These are phyloP conservation scores for Pachyuromys duprasi DNA, from an alignment of 2,797 vertebrate species.

Conservation along the genomic window DNA sequence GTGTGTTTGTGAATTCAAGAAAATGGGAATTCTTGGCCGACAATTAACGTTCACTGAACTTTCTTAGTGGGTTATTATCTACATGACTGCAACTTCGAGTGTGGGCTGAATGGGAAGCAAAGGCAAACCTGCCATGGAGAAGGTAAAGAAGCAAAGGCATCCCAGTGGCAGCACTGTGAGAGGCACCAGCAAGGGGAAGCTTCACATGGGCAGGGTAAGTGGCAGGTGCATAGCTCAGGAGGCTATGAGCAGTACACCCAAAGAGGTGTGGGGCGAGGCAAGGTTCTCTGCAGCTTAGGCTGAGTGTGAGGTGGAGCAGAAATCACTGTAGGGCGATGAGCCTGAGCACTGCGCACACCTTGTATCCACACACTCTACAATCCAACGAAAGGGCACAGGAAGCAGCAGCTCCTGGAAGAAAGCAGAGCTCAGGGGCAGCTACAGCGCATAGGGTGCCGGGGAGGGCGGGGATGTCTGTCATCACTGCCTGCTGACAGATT, in stretches of 20 bases:
- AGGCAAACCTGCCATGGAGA: rapidly evolving
- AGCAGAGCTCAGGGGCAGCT: background rate
- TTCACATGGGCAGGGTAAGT: background rate
- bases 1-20: background rate
- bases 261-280: too few species aligned
- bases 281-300: background rate
- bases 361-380: background rate
- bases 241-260: background rate
- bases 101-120: background rate
- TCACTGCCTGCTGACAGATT: background rate
- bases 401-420: background rate
- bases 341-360: too few species aligned
- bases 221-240: background rate
- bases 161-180: background rate
- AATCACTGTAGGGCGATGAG: background rate
- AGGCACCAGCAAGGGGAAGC: background rate
- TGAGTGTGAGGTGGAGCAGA: background rate
- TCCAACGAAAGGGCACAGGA: background rate
- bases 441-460: rapidly evolving
- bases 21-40: background rate
- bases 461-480: too few species aligned
- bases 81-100: rapidly evolving
- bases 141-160: background rate
- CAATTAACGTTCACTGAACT: background rate
- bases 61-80: background rate